Percentiles rank a stretch among this genome's conserved stretches.
Evolutionary conservation across 2,797 vertebrate genomes (phyloP).

Genomic region (Craterocephalus amniculus): DNA sequence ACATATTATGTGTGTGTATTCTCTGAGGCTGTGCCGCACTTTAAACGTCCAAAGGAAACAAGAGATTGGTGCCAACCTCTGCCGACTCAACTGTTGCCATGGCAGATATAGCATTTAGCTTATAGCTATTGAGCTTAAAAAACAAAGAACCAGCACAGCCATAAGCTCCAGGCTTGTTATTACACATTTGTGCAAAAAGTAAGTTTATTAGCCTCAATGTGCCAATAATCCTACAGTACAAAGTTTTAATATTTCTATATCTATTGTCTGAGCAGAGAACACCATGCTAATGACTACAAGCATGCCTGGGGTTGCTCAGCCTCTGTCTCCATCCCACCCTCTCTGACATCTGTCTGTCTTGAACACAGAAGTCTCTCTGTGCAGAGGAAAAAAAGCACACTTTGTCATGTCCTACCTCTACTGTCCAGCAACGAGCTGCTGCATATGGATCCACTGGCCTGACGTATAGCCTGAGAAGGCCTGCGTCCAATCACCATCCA

Average conservation of each 20-base stretch:
- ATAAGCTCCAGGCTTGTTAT: neutral
- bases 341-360: conserved; percentile 62
- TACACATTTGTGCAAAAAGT: neutral
- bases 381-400: conserved; percentile 58
- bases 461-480: conserved; percentile 48
- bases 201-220: neutral
- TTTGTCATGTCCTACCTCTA: conserved; percentile 77
- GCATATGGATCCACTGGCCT: conserved; percentile 63
- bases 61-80: neutral
- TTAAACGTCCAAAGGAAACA: neutral
- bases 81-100: neutral
- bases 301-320: conserved; percentile 50
- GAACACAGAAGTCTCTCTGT: conserved; percentile 76
- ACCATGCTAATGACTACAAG: conserved; percentile 41
- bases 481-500: conserved; percentile 36
- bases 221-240: conserved; percentile 1
- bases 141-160: neutral
- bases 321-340: conserved; percentile 58
- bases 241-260: conserved; percentile 19
- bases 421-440: conserved; percentile 50
- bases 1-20: neutral
- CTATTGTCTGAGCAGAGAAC: conserved; percentile 38
- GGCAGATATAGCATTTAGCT: neutral
- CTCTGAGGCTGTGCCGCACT: neutral
- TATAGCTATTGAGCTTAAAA: neutral